A percentile compares a stretch with the other conserved stretches of the same genome.
phyloP scores from a whole-genome alignment of 2,113 vertebrate genomes.

The Phyllostomus hastatus region DNA sequence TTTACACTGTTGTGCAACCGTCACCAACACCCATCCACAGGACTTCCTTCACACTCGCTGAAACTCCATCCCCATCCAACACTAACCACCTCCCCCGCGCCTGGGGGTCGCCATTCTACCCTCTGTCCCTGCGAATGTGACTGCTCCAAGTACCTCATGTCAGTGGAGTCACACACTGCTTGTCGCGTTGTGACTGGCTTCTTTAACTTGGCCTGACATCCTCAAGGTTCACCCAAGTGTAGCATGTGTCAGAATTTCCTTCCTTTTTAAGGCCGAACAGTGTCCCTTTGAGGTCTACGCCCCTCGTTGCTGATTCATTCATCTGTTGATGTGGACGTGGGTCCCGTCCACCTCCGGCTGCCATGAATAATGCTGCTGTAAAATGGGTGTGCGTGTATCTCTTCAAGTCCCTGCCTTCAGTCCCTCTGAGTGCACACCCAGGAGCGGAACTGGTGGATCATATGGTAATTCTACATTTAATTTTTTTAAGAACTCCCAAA shows the following conservation, averaged over 20 bases:
- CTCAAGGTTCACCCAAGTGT: background rate
- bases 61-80: background rate
- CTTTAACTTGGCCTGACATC: background rate
- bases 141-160: background rate
- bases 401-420: background rate
- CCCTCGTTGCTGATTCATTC: background rate
- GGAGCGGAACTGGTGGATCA: background rate
- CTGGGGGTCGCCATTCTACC: background rate
- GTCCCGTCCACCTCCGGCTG: background rate
- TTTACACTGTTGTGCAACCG: fast-evolving
- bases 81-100: background rate
- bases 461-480: background rate
- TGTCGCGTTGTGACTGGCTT: background rate
- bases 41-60: background rate
- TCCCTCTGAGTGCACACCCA: background rate
- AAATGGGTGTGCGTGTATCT: background rate
- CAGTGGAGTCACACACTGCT: background rate
- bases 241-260: background rate
- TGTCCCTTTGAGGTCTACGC: fast-evolving
- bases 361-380: background rate
- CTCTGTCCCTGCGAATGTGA: background rate
- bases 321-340: no score
- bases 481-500: background rate
- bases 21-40: background rate
- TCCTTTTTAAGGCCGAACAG: background rate